A percentile compares a stretch with the other conserved stretches of the same genome.
These are phyloP conservation scores for Nasonia vitripennis DNA, from an alignment of 1,140 invertebrate genomes.

Conservation along the genomic window DNA sequence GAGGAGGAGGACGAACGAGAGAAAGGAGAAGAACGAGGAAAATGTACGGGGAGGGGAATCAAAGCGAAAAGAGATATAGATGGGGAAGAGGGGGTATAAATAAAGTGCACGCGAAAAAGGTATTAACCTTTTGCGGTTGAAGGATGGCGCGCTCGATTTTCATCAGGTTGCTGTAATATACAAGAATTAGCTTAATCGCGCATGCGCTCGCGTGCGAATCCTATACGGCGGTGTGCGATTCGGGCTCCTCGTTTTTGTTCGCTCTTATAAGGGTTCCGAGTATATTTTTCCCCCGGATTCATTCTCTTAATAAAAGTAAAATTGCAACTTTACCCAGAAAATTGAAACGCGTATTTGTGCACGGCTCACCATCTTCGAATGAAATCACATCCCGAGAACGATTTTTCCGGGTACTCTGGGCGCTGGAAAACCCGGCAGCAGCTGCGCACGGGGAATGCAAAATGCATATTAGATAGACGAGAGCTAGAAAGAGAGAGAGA, in stretches of 20 bases:
- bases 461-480: neutral
- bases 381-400: neutral
- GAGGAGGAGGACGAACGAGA: conserved; percentile 10
- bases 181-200: too few species aligned
- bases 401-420: neutral
- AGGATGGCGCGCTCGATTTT: conserved; percentile 5
- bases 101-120: conserved; percentile 36
- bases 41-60: conserved; percentile 33
- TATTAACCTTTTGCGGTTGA: conserved; percentile 40
- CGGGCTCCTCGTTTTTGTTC: too few species aligned
- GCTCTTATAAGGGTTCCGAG: too few species aligned
- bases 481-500: neutral
- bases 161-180: neutral
- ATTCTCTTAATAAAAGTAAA: too few species aligned
- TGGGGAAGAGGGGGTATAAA: conserved; percentile 24
- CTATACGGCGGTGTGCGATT: too few species aligned
- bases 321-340: too few species aligned
- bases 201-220: too few species aligned
- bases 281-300: too few species aligned
- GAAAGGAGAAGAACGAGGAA: neutral
- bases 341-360: too few species aligned
- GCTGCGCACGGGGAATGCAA: neutral
- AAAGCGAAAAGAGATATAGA: conserved; percentile 37
- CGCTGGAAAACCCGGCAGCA: neutral
- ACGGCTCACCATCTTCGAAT: too few species aligned